Base-by-base conservation (phyloP, 1,140 invertebrate species). In the Drosophila bifasciata region DNA sequence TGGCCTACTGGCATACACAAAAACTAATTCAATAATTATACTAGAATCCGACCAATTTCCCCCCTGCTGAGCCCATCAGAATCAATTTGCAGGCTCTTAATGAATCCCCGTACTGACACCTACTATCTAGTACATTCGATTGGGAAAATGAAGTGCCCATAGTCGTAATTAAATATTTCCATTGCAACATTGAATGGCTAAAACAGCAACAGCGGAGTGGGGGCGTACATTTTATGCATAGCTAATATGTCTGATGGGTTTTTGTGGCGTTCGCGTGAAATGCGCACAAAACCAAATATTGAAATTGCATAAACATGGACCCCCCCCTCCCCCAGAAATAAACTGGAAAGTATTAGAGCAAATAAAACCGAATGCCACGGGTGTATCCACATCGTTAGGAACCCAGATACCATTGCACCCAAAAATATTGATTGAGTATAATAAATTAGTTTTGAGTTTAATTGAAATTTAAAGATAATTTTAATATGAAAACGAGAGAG, bases 151-250 rank as follows among this genome's bases (percentile, higher is more conserved):
- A 45, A 59, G 48, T 52, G 72, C 41, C 53, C 66, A 70, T 85
- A n/a, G n/a, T n/a, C 77, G 76, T 88, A 81, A 86, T 86, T 88
- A 88, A 88, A 86, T 86, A 86, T 85, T 88, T 78, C 57, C 61
- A 75, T 67, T 58, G 57, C 43, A 32, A 53, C 85, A 80, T 85
- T 74, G 57, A 70, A 86, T 46, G n/a, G n/a, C n/a, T n/a, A n/a
- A n/a, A n/a, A n/a, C n/a, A n/a, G n/a, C n/a, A n/a, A n/a, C n/a
- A n/a, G n/a, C n/a, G n/a, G n/a, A n/a, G n/a, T n/a, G n/a, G n/a
- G n/a, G n/a, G n/a, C n/a, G n/a, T n/a, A n/a, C n/a, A n/a, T n/a
- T 67, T 39, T 21, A 21, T 39, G 61, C n/a, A 23, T 23, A 23
- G 50, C 63, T 68, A 68, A 44, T 49, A 46, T 41, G 4, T 39